Evolutionary conservation across 1,140 invertebrate genomes (phyloP), one percentile per base, ranked within the genome.

Genomic region (Caenorhabditis remanei): DNA sequence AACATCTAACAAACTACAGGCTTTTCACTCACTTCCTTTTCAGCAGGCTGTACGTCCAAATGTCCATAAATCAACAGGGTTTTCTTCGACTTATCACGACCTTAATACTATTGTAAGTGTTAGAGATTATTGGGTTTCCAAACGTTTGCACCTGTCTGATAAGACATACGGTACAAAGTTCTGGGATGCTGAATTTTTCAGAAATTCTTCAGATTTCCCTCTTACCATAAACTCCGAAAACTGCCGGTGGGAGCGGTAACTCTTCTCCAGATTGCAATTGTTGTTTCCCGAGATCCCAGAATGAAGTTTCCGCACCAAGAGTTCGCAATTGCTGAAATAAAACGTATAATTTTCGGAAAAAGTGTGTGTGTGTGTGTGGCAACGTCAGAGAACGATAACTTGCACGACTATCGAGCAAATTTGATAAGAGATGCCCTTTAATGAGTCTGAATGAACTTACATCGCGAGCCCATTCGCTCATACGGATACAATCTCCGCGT

Each of bases 1-100:
- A 82, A 24, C 13, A 11, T 13, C 13, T n/a, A 55, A 32, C 48
- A 58, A 16, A 58, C 55, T 61, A 14, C 14, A 63, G 40, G 46
- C 21, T 48, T 32, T 7, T 7, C 8, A 85, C 84, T 85, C 19
- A 85, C 84, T 50, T 79, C 67, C 92, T 94, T 87, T 7, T 88
- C 91, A 13, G 98, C 98, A 63, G 98, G 98, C 93, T 99, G 98
- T 2, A 99, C 98, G 94, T 99, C 98, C 90, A 99, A 95, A 94
- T 99, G 98, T 0, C 98, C 98, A 94, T 99, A 99, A 83, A 99
- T 94, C 84, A 96, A 95, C 61, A 99, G 94, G 24, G 97, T 99
- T 90, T 97, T 95, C 90, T 94, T 94, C 7, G 95, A 95, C 0
- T 95, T 94, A 93, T 98, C 96, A 13, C 71, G 71, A 79, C 71